Percentiles rank a stretch among this genome's conserved stretches.
Evolutionary conservation across 2,113 vertebrate species (phyloP).

Genomic region (Leucoraja erinaceus): DNA sequence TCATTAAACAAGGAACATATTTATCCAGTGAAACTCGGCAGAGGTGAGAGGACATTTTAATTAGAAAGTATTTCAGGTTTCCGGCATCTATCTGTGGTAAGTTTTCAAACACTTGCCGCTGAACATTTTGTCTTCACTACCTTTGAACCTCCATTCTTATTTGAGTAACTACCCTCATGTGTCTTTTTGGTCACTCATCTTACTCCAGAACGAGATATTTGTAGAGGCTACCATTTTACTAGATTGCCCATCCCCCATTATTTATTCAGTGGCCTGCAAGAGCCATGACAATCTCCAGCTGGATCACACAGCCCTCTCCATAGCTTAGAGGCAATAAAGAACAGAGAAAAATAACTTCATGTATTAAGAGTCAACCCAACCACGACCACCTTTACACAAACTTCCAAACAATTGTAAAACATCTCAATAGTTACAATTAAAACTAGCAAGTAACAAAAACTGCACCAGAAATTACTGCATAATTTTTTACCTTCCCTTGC

Average conservation of each 20-base stretch:
- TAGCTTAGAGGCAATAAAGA: conserved; percentile 30
- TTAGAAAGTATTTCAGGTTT: not conserved
- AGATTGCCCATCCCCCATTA: conserved; percentile 10
- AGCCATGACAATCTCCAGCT: conserved; percentile 9
- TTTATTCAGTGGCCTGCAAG: conserved; percentile 24
- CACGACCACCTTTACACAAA: not conserved
- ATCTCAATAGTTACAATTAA: not conserved
- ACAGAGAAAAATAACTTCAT: not conserved
- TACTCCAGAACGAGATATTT: not conserved
- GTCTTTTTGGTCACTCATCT: not conserved
- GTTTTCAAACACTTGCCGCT: not conserved
- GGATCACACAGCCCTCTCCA: conserved; percentile 21
- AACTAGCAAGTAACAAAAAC: not conserved
- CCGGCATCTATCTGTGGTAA: not conserved
- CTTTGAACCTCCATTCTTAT: not conserved
- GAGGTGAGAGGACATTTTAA: not conserved
- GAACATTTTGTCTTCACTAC: not conserved
- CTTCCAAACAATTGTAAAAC: not conserved
- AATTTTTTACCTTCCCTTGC: not conserved
- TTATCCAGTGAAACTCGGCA: not conserved
- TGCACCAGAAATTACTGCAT: not conserved
- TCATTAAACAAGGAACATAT: not conserved
- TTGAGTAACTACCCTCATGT: not conserved
- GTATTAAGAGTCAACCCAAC: not conserved
- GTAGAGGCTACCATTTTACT: not conserved